Evolutionary conservation across 2,888 invertebrate species (phyloP), one percentile per base, ranked within the genome.

Genomic region (Chironomus tentans): DNA sequence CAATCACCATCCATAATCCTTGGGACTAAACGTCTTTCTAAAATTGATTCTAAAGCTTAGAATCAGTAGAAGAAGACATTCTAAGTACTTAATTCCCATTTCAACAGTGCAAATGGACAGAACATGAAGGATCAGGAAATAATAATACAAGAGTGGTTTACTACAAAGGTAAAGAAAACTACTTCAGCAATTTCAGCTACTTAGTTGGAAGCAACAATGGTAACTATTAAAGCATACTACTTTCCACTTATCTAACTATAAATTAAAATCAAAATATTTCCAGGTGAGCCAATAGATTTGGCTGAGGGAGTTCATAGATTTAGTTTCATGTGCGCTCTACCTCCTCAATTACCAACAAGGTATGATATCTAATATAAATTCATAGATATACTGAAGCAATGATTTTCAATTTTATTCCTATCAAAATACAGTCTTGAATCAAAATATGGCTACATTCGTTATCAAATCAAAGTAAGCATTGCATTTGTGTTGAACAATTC

Each of bases 391-490:
- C 10, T 18, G 4, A 56, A 6, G 4, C n/a, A 18, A 15, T n/a
- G 56, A 18, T 56, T 56, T 50, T 50, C n/a, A 50, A 50, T 10
- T 22, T 13, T 65, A 6, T 24, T 65, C n/a, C 21, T 24, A 4
- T 24, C 21, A 24, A 21, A 3, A 12, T 10, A 22, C 24, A 65
- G 87, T 0, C 86, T 85, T 79, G 87, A 87, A 77, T 85, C 85
- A 0, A 69, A 79, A 0, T 78, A 82, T 10, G 88, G 88, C 0
- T 84, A 85, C 76, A 82, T 88, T 48, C 82, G 89, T 1, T 91
- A 91, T 81, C 84, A 87, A 80, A 80, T 88, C 69, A 87, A 87
- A 79, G 65, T 65, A 12, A 62, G 65, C 7, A 50, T n/a, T 50
- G 7, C 12, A 56, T 15, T 7, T 56, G 15, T 56, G 2, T 5